phyloP scores from a whole-genome alignment of 37 sponge, comb jelly and placozoan species.

The Halisarca cf. caerulea region DNA sequence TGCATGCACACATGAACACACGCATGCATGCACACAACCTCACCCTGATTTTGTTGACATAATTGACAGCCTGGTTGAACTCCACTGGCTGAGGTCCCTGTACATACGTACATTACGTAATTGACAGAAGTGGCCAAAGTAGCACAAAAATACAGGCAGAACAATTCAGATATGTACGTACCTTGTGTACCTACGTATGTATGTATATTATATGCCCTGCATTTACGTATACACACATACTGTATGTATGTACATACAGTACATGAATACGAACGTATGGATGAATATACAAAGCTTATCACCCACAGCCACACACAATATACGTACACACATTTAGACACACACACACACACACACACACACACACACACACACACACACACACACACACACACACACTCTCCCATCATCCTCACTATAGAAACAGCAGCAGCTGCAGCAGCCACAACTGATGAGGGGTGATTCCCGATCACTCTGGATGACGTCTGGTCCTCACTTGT shows the following conservation, averaged over 20 bases:
- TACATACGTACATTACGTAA: not conserved
- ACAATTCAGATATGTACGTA: not conserved
- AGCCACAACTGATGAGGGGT: not conserved
- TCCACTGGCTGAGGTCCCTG: constrained; percentile 83
- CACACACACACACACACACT: not conserved
- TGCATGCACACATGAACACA: too few relatives aligned
- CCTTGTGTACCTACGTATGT: too few relatives aligned
- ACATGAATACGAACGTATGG: too few relatives aligned
- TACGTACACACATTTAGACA: not conserved
- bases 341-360: constrained; percentile 34
- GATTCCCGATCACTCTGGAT: not conserved
- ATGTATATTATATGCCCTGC: too few relatives aligned
- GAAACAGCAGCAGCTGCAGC: not conserved
- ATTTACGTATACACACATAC: too few relatives aligned
- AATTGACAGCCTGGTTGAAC: constrained; percentile 97
- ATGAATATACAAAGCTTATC: too few relatives aligned
- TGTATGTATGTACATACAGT: too few relatives aligned
- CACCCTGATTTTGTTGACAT: constrained; percentile 97
- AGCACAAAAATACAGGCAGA: not conserved
- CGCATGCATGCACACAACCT: not conserved
- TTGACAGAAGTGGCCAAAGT: not conserved
- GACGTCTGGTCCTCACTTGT: not conserved
- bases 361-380: constrained; percentile 36
- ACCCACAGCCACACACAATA: not conserved
- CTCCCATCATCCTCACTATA: not conserved